Percentiles rank a stretch among this genome's conserved stretches.
phyloP scores from a whole-genome alignment of 2,888 invertebrate genomes.

The Congeria kusceri region DNA sequence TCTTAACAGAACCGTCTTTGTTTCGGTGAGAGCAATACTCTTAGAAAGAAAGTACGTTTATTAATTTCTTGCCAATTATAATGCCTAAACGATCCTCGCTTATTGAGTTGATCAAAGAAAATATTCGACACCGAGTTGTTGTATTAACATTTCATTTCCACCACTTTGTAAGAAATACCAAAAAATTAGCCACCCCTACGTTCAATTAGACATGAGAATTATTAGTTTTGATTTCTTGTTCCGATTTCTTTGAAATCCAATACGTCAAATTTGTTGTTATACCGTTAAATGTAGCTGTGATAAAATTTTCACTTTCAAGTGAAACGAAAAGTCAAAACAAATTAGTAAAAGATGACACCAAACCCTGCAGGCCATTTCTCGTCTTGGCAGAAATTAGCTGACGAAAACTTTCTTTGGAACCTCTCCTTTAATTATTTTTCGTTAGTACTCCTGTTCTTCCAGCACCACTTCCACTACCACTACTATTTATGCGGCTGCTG shows the following conservation, averaged over 20 bases:
- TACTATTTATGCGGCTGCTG: too few species aligned
- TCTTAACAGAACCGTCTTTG: too few species aligned
- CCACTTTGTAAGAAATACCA: slow-evolving; percentile 19
- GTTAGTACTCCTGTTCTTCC: too few species aligned
- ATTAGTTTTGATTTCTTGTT: slow-evolving; percentile 29
- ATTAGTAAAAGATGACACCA: not conserved
- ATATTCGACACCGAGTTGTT: slow-evolving; percentile 33
- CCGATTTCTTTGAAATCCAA: slow-evolving; percentile 15
- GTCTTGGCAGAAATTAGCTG: too few species aligned
- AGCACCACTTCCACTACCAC: too few species aligned
- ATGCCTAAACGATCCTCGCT: slow-evolving; percentile 24
- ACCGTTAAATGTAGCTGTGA: not conserved
- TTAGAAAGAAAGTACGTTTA: slow-evolving; percentile 10
- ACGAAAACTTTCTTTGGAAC: too few species aligned
- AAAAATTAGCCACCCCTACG: slow-evolving; percentile 13
- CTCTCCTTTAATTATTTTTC: too few species aligned
- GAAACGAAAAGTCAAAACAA: slow-evolving; percentile 9
- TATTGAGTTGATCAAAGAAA: slow-evolving; percentile 35
- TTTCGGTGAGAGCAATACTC: too few species aligned
- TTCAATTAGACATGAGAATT: slow-evolving; percentile 20
- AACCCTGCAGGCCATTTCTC: not conserved
- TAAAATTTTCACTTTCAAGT: not conserved
- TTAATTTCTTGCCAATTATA: slow-evolving; percentile 35
- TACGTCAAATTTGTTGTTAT: not conserved
- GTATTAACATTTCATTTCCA: slow-evolving; percentile 37